A percentile compares a stretch with the other conserved stretches of the same genome.
Conservation (phyloP, 2,888 invertebrate genomes). For the Limenitis camilla region DNA sequence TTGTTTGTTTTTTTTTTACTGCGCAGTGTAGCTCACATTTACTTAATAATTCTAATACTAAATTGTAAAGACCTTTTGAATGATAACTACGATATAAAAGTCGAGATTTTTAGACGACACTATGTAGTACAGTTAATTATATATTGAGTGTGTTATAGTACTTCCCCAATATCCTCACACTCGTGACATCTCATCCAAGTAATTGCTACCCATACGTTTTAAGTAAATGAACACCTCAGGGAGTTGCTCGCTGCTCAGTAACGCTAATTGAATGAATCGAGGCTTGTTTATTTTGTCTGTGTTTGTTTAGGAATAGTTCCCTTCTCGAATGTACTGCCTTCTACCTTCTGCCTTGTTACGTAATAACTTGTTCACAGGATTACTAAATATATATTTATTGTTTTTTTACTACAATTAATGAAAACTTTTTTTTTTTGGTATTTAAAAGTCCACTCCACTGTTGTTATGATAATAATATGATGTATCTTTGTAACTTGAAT, state of each 20-base stretch:
- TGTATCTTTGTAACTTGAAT: too few relatives aligned
- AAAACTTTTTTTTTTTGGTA: too few relatives aligned
- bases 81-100: too few relatives aligned
- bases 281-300: slow-evolving; percentile 32
- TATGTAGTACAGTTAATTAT: not conserved
- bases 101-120: too few relatives aligned
- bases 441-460: too few relatives aligned
- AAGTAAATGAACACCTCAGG: slow-evolving; percentile 29
- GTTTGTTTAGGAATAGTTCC: slow-evolving; percentile 32
- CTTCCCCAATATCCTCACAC: not conserved
- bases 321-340: slow-evolving; percentile 4
- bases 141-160: not conserved
- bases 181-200: not conserved
- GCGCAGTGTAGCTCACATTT: too few relatives aligned
- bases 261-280: slow-evolving; percentile 36
- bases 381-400: too few relatives aligned
- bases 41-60: too few relatives aligned
- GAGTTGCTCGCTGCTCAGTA: slow-evolving; percentile 27
- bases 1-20: too few relatives aligned
- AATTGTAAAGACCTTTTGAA: too few relatives aligned
- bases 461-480: too few relatives aligned
- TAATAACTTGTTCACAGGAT: not conserved
- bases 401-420: too few relatives aligned
- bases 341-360: slow-evolving; percentile 8
- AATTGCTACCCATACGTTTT: slow-evolving; percentile 18